phyloP scores from a whole-genome alignment of 2,113 vertebrate species.

The Himantopus leucocephalus region DNA sequence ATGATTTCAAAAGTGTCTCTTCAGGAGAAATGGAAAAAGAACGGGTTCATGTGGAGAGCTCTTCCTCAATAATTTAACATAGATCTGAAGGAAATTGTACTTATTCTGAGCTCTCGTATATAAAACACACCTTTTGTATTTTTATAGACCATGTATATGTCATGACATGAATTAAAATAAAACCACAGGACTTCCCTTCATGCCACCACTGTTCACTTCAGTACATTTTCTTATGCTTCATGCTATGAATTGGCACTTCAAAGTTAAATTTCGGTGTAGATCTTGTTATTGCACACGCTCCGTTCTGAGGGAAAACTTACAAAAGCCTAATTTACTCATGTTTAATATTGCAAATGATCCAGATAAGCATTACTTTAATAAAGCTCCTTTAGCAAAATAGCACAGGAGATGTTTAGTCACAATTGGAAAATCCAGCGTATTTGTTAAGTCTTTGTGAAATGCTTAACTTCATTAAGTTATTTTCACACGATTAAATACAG shows the following conservation, averaged over 20 bases:
- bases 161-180: not conserved
- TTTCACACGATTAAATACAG: slow-evolving; percentile 28
- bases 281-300: not conserved
- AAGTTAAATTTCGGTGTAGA: not conserved
- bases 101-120: too few relatives aligned
- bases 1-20: not conserved
- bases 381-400: slow-evolving; percentile 41
- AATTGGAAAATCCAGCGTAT: not conserved
- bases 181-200: not conserved
- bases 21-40: not conserved
- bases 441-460: not conserved
- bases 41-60: not conserved
- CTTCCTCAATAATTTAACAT: not conserved
- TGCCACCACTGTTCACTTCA: not conserved
- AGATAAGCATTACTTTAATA: slow-evolving; percentile 13
- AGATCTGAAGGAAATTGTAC: not conserved
- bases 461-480: slow-evolving; percentile 23
- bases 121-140: not conserved
- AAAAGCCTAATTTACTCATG: not conserved
- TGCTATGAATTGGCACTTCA: not conserved
- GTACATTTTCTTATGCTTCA: not conserved
- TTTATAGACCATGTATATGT: not conserved
- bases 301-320: not conserved
- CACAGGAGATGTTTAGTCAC: not conserved
- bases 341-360: not conserved